A percentile compares a stretch with the other conserved stretches of the same genome.
These are phyloP conservation scores for Chanos chanos DNA, from an alignment of 2,797 vertebrate species.

Conservation along the genomic window DNA sequence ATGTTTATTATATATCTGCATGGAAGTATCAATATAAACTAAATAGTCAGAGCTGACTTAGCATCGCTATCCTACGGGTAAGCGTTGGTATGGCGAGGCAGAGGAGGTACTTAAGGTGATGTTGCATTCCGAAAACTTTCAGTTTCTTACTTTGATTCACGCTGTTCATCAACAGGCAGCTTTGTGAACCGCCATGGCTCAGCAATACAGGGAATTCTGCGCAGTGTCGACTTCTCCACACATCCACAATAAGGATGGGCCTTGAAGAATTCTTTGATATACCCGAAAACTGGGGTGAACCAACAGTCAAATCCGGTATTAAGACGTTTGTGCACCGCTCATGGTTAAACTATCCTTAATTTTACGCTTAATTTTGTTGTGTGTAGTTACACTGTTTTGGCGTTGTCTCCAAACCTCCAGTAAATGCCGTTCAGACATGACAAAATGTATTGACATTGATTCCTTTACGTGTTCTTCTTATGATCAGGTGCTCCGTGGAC, in stretches of 20 bases:
- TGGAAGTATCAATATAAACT: background rate
- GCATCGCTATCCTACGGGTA: no score
- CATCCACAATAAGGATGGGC: conserved; percentile 70
- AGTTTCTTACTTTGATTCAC: background rate
- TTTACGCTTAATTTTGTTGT: no score
- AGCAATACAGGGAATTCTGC: conserved; percentile 23
- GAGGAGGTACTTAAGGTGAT: no score
- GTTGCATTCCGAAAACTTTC: no score
- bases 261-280: conserved; percentile 93
- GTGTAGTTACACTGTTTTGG: no score
- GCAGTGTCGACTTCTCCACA: conserved; percentile 72
- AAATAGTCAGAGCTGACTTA: no score
- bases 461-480: no score
- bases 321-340: no score
- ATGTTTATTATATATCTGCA: background rate
- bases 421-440: no score
- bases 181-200: conserved; percentile 4
- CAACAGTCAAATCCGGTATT: conserved; percentile 85
- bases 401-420: no score
- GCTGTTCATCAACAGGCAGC: conserved; percentile 48
- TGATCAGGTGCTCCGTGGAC: conserved; percentile 95
- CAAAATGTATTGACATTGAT: background rate
- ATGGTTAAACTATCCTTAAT: no score
- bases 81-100: no score
- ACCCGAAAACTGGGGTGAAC: conserved; percentile 88